Base-by-base conservation (phyloP, 2,888 invertebrate genomes). In the Coenonympha glycerion region DNA sequence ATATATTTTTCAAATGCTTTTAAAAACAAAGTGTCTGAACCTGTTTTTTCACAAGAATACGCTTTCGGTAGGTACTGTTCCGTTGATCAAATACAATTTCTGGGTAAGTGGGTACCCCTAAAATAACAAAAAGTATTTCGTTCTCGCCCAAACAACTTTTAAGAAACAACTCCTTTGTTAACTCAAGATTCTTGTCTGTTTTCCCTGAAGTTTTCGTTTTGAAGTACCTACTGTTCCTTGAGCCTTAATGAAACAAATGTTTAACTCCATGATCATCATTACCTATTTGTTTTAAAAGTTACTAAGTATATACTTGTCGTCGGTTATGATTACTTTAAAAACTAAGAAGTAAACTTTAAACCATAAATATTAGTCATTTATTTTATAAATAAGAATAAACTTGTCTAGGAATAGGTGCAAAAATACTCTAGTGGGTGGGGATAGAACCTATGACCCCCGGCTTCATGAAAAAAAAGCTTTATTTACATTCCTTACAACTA, bases 171-270 rank as follows among this genome's bases (percentile, higher is more conserved):
- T 31, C 19, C 11, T 42, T 42, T 42, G 24, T 9, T 22, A 8
- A 15, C 22, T 24, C 39, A 24, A 39, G 39, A 39, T 39, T 24
- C 13, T 39, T 39, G 24, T 24, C 9, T 15, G 39, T 15, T 39
- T n/a, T 15, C 22, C 36, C 36, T 37, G 15, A 22, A 24, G 39
- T 24, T 39, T 39, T 39, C 24, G 22, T 39, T 24, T 39, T 13
- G 22, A 11, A 11, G 11, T 26, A 21, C 13, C 11, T 9, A 8
- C 13, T 8, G 15, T 39, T 39, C 39, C 31, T 6, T 24, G 39
- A 22, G 22, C 22, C 11, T 11, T 39, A 24, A 13, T 22, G 24
- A 24, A 15, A 24, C 15, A 39, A n/a, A 24, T 39, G 13, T 24
- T 37, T 3, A 22, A 13, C 13, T 9, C 13, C 3, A 0, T 3